Base-by-base conservation (phyloP, 2,888 invertebrate species). In the Stenodera caucasica region DNA sequence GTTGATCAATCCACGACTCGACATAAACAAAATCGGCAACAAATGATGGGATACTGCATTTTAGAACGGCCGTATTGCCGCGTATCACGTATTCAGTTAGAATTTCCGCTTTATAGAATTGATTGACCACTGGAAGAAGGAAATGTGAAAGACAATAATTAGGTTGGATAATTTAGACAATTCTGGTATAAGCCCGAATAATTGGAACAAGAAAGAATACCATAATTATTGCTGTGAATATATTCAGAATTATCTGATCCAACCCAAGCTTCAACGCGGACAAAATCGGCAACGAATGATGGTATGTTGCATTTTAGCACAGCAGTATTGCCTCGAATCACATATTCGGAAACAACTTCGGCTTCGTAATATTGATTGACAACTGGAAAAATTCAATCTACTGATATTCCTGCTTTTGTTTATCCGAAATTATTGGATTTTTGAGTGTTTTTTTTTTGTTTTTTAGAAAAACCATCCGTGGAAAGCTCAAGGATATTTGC, bases 261-360 rank as follows among this genome's bases (percentile, higher is more conserved):
- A 63, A 83, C 81, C 94, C 94, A 94, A 66, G 91, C 89, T 78
- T 91, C 90, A 55, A 96, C 94, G 78, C 89, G 88, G 55, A 96
- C 92, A 81, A 94, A 96, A 83, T 96, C 95, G 49, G 92, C 90
- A 60, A 94, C 92, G 80, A 94, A 94, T 67, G 92, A 92, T 29
- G 94, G 94, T 74, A 94, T 93, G 75, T 91, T 92, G 82, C 94
- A 94, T 81, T 93, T 93, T 50, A 94, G 82, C 58, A 94, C 90
- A 11, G 93, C 94, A 30, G 92, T 89, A 78, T 94, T 94, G 55
- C 94, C 93, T 70, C 90, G 86, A 72, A 94, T 94, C 49, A 94
- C 93, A 81, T 94, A 93, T 79, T 94, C 94, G 66, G 93, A 92
- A 69, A 93, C 91, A 70, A 81, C 80, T 82, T 94, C 93, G 45